phyloP scores from a whole-genome alignment of 2,888 invertebrate genomes.

The Hyppa rectilinea region DNA sequence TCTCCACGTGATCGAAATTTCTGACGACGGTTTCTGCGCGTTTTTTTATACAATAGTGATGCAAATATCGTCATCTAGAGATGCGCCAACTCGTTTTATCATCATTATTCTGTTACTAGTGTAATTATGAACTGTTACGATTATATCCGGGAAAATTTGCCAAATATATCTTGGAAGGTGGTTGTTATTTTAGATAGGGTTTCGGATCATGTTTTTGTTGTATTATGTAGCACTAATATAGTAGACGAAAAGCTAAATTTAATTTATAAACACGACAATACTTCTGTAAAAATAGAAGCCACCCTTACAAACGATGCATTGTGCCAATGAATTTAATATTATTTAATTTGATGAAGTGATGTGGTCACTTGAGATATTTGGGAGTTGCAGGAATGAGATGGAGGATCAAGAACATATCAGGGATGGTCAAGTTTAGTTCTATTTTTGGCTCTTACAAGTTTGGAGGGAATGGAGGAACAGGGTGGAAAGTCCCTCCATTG shows the following conservation, averaged over 20 bases:
- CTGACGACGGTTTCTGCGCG: slow-evolving; percentile 26
- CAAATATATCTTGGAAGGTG: slow-evolving; percentile 49
- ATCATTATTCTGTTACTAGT: slow-evolving; percentile 54
- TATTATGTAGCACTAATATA: neutral
- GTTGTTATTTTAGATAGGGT: slow-evolving; percentile 34
- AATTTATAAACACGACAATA: neutral
- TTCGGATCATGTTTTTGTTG: slow-evolving; percentile 30
- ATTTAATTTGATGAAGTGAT: slow-evolving; percentile 38
- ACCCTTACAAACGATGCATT: neutral
- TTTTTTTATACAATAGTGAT: slow-evolving; percentile 48
- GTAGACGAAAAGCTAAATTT: neutral
- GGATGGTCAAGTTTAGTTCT: neutral
- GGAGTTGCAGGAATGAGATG: neutral
- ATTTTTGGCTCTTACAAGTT: neutral
- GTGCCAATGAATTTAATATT: slow-evolving; percentile 37
- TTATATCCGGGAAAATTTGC: slow-evolving; percentile 58
- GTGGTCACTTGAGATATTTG: neutral
- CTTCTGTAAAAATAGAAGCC: neutral
- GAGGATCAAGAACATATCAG: neutral
- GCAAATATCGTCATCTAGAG: slow-evolving; percentile 52
- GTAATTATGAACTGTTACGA: slow-evolving; percentile 37
- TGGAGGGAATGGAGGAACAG: no score
- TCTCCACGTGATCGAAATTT: slow-evolving; percentile 37
- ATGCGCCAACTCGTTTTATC: slow-evolving; percentile 50
- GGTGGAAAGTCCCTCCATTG: no score